These are phyloP conservation scores for Platalea minor DNA, from an alignment of 2,797 vertebrate species.

Conservation along the genomic window DNA sequence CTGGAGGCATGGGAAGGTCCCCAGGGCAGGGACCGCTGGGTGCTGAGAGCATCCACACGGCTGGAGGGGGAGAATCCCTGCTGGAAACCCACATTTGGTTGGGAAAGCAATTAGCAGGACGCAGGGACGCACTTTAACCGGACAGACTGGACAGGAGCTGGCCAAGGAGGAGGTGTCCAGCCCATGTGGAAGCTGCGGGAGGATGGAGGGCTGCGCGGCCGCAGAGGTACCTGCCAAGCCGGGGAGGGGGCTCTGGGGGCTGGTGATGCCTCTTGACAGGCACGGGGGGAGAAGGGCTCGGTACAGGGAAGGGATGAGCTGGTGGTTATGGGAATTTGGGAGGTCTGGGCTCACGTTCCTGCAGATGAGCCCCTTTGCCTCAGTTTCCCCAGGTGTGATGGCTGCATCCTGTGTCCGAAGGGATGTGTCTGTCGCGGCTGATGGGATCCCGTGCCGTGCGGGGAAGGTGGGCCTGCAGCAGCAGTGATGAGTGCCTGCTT, in stretches of 20 bases:
- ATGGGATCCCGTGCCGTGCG: neutral
- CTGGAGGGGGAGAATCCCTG: neutral
- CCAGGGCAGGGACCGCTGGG: fast-evolving
- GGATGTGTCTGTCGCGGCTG: fast-evolving
- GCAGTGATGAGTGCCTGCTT: neutral
- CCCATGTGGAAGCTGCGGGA: fast-evolving
- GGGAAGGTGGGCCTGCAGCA: neutral
- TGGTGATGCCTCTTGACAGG: neutral
- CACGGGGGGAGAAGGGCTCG: fast-evolving
- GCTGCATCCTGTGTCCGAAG: fast-evolving
- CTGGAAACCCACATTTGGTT: neutral
- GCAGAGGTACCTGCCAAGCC: neutral
- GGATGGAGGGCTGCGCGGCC: neutral
- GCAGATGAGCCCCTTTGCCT: neutral
- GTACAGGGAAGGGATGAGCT: neutral
- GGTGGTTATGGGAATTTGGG: neutral
- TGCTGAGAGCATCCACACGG: fast-evolving
- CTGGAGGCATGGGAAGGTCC: neutral
- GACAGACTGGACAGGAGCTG: neutral
- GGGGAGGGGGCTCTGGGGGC: neutral
- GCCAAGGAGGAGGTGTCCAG: neutral
- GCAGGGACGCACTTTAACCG: fast-evolving
- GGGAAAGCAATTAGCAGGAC: neutral
- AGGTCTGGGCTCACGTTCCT: neutral
- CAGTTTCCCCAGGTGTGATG: neutral